These are phyloP conservation scores for Papilio elwesi DNA, from an alignment of 2,888 invertebrate species.

Conservation along the genomic window DNA sequence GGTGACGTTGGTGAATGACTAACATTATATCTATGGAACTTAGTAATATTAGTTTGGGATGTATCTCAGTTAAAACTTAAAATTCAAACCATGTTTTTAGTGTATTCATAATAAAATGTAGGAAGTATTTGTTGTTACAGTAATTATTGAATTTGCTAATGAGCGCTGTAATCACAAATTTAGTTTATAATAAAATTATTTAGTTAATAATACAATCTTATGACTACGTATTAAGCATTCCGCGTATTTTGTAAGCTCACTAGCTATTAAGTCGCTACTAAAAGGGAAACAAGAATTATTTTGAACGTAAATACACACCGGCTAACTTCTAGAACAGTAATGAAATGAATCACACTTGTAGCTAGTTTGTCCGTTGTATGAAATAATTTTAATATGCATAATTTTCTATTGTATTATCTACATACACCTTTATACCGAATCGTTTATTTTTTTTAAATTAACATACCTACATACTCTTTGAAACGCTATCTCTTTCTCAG, in stretches of 20 bases:
- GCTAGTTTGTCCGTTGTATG: background rate
- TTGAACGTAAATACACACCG: background rate
- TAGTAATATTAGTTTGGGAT: background rate
- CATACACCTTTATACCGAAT: background rate
- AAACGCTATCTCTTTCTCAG: background rate
- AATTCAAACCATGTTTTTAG: no score
- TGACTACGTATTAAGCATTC: background rate
- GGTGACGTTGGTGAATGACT: constrained; percentile 33
- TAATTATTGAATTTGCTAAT: background rate
- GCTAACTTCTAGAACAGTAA: background rate
- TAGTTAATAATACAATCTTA: background rate
- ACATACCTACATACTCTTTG: background rate
- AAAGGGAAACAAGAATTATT: background rate
- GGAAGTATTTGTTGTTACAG: background rate
- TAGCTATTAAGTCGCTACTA: background rate
- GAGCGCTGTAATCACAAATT: background rate
- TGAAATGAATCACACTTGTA: constrained; percentile 2
- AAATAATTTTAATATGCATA: background rate
- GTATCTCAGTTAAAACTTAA: background rate
- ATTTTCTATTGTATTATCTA: background rate
- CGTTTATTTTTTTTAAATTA: background rate
- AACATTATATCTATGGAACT: background rate
- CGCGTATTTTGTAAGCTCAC: background rate
- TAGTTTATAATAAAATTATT: no score
- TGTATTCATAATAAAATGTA: no score